Evolutionary conservation across 1,140 invertebrate genomes (phyloP).

Genomic region (Teleopsis dalmanni): DNA sequence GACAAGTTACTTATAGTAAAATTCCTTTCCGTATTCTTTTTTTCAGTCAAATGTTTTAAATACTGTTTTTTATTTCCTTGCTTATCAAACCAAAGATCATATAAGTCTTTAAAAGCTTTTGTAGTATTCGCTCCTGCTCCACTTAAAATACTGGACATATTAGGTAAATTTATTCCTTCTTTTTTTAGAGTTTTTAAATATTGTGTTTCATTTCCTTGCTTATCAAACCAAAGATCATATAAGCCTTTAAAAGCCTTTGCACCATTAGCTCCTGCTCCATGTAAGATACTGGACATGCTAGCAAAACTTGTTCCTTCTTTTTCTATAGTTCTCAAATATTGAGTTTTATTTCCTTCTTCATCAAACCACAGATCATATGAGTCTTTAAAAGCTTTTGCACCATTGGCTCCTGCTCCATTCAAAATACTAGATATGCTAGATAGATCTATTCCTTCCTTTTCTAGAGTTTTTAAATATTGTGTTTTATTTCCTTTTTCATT

Average conservation of each 20-base stretch:
- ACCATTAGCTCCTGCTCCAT: conserved; percentile 16
- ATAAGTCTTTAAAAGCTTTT: conserved; percentile 20
- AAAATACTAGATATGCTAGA: conserved; percentile 23
- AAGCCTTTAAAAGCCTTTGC: conserved; percentile 18
- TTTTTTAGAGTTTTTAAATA: conserved; percentile 9
- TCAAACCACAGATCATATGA: conserved; percentile 22
- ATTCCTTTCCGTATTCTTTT: conserved; percentile 12
- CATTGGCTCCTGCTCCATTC: conserved; percentile 12
- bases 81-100: conserved; percentile 20
- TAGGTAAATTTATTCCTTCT: conserved; percentile 15
- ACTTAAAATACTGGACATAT: conserved; percentile 19
- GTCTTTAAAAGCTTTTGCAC: not conserved
- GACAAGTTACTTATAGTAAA: conserved; percentile 16
- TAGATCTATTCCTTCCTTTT: conserved; percentile 16
- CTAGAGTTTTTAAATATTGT: conserved; percentile 17
- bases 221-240: conserved; percentile 24
- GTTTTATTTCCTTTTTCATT: conserved; percentile 19
- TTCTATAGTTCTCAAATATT: conserved; percentile 20
- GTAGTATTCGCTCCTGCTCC: conserved; percentile 17
- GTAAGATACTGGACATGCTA: conserved; percentile 23
- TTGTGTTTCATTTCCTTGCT: conserved; percentile 20
- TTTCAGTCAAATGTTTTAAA: conserved; percentile 19
- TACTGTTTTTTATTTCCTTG: conserved; percentile 20
- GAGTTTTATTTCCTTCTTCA: conserved; percentile 17
- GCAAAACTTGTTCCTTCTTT: conserved; percentile 14